Evolutionary conservation across 2,797 vertebrate genomes (phyloP).

Genomic region (Bucorvus abyssinicus): DNA sequence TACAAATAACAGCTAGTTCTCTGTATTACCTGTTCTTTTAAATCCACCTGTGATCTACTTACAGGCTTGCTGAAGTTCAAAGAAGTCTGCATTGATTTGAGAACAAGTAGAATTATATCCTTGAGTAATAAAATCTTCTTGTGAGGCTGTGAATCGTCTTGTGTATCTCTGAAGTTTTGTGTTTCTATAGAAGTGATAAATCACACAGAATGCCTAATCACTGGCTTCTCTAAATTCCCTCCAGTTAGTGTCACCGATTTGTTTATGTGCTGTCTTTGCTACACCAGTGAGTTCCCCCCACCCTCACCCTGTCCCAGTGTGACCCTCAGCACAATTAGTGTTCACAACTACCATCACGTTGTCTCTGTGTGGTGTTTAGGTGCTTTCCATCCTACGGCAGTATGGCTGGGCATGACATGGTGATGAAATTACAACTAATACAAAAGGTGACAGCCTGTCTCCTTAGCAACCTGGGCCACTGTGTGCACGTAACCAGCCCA

Average conservation of each 20-base stretch:
- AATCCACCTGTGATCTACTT: neutral
- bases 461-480: constrained; percentile 1
- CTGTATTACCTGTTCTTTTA: neutral
- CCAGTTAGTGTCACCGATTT: neutral
- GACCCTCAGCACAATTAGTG: neutral
- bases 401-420: neutral
- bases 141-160: neutral
- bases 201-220: neutral
- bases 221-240: neutral
- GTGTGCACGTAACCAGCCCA: neutral
- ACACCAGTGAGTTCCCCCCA: neutral
- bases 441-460: neutral
- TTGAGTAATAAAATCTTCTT: neutral
- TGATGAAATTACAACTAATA: neutral
- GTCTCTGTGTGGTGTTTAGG: neutral
- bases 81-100: neutral
- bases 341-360: neutral
- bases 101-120: neutral
- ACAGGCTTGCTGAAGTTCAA: neutral
- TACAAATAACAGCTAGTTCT: neutral
- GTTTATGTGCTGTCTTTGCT: neutral
- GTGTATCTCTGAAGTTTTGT: neutral
- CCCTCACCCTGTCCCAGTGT: neutral
- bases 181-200: neutral
- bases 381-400: neutral